Base-by-base conservation (phyloP, 53 echinoderm and acorn worm species). In the Temnopleurus reevesii region DNA sequence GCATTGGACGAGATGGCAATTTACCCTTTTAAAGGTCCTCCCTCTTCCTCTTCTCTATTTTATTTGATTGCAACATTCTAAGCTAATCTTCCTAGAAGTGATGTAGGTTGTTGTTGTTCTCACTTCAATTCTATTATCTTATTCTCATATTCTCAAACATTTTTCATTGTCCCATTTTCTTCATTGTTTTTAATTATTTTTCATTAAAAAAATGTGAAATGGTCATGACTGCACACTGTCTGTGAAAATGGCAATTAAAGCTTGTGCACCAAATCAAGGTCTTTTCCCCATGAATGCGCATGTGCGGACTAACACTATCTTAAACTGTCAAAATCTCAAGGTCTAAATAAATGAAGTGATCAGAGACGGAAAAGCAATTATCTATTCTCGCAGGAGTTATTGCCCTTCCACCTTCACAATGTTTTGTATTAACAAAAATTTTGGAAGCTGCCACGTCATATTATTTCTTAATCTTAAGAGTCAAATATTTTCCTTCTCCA, bases 261-360 rank as follows among this genome's bases (percentile, higher is more conserved):
- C 58, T n/a, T n/a, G n/a, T n/a, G n/a, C 58, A 58, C 58, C n/a
- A 58, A 55, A 58, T 58, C 58, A 58, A 25, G 58, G 58, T 58
- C 27, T 58, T 24, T 58, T 58, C 8, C 10, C 21, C 5, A 58
- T 7, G 58, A 27, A 2, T 58, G 4, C 27, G 8, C 2, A 27
- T 26, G 58, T 3, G n/a, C n/a, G n/a, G n/a, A n/a, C n/a, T n/a
- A n/a, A n/a, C n/a, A n/a, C n/a, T n/a, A n/a, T n/a, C n/a, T n/a
- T n/a, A n/a, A n/a, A n/a, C n/a, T n/a, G n/a, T n/a, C n/a, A n/a
- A n/a, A n/a, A n/a, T n/a, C n/a, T n/a, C n/a, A n/a, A n/a, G n/a
- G n/a, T n/a, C n/a, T n/a, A n/a, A n/a, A n/a, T n/a, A n/a, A n/a
- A n/a, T n/a, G n/a, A n/a, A 26, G 26, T 26, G 8, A 12, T 26